Base-by-base conservation (phyloP, 2,797 vertebrate genomes). In the Pipistrellus pygmaeus region DNA sequence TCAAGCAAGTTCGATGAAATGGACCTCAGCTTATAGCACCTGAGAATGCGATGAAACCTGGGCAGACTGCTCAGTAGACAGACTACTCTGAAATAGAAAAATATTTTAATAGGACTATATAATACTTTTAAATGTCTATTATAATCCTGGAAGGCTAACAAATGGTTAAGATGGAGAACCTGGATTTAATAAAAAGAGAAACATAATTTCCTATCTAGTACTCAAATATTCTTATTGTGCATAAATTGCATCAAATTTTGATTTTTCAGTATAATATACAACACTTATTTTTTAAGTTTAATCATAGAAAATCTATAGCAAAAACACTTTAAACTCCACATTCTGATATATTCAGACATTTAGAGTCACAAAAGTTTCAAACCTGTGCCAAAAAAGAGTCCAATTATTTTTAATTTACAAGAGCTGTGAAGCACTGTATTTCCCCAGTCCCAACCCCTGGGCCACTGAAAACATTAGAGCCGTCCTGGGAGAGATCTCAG, bases 351-450 rank as follows among this genome's bases (percentile, higher is more conserved):
- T 78, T 85, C 64, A 82, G 77, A 87, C 35, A 93, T 90, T 86
- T 75, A 60, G 55, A 93, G 62, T 88, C 90, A 90, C 9, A 93
- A 83, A 76, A 90, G 71, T 95, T 80, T 85, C 44, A 95, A 92
- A 83, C 95, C 21, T 57, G 57, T 83, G 35, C 51, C 32, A 55
- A 51, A 89, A 71, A 71, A 48, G 17, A 35, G 64, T 60, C 21
- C 15, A 86, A 23, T 10, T 62, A 53, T 73, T 76, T 88, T 87
- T 35, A 60, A 80, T 71, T 66, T 68, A 62, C 41, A 90, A 86
- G 69, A 53, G 5, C 18, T 84, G 1, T 9, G 23, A 62, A 66
- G 46, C n/a, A 46, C 23, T 10, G 1, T 38, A 48, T 53, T 44
- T 20, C 32, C 32, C 41, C 11, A 18, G 2, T 20, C 21, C n/a